Base-by-base conservation (phyloP, 2,888 invertebrate genomes). In the Cordilura impudica region DNA sequence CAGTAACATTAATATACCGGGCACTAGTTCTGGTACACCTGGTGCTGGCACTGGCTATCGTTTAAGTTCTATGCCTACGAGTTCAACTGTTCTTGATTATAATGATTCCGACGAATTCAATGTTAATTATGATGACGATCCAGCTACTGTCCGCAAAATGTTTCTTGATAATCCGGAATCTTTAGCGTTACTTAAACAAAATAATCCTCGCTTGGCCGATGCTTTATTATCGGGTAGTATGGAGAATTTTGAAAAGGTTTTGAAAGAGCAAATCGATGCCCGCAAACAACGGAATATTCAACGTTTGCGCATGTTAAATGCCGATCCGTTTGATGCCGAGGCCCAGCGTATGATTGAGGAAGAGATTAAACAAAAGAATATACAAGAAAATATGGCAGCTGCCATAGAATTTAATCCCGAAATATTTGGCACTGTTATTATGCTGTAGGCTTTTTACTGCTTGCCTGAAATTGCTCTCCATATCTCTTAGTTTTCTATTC, bases 381-480 rank as follows among this genome's bases (percentile, higher is more conserved):
- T 99, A 81, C 97, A 98, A 89, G 96, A 97, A 0, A 98, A 98
- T 87, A 98, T 99, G 98, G 97, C 98, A 88, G 97, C 97, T 0
- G 99, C 99, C 0, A 97, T 99, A 94, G 99, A 99, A 88, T 97
- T 97, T 89, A 97, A 98, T 90, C 99, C 99, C 0, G 99, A 99
- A 91, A 97, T 96, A 51, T 99, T 99, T 90, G 99, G 98, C 72
- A 97, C 97, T 31, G 98, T 99, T 51, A 95, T 96, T 56, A 99
- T 99, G 99, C 92, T 99, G 84, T 95, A 82, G 84, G 87, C 63
- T 16, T 31, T 18, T 18, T 21, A n/a, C 12, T 19, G 19, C 26
- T 10, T 23, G 23, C 4, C 8, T 12, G 1, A 45, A 45, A n/a
- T 43, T 51, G 16, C 29, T 31, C 60, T 10, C 12, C 29, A 23